phyloP scores from a whole-genome alignment of 2,888 invertebrate genomes.

The Patella pellucida region DNA sequence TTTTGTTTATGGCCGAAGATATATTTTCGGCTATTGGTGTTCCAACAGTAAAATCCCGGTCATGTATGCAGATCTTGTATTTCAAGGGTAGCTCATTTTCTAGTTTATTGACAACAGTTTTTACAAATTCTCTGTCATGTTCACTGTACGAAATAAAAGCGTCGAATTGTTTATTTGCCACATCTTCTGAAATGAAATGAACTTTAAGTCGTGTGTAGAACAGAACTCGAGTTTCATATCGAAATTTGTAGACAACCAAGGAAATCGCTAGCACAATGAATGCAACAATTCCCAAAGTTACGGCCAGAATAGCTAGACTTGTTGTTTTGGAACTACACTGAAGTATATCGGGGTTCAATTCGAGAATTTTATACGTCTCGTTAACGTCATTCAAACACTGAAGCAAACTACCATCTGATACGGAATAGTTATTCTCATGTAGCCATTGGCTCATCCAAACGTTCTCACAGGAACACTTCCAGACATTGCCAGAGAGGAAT shows the following conservation, averaged over 20 bases:
- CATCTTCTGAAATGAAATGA: not conserved
- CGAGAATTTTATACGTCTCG: not conserved
- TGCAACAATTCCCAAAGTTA: not conserved
- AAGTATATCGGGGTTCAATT: not conserved
- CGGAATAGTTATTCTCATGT: not conserved
- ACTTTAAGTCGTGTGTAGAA: not conserved
- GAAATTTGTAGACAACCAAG: not conserved
- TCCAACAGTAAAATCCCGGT: conserved; percentile 13
- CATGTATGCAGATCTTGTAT: conserved; percentile 14
- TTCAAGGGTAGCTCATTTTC: not conserved
- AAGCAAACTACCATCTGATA: not conserved
- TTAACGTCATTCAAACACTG: not conserved
- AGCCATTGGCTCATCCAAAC: conserved; percentile 2
- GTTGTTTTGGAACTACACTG: not conserved
- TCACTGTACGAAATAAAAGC: not conserved
- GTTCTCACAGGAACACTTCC: conserved; percentile 8
- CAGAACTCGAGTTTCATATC: not conserved
- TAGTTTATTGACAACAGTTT: not conserved
- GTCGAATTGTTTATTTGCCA: not conserved
- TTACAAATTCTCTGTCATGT: not conserved
- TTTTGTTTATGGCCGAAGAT: conserved; percentile 5
- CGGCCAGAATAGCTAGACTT: not conserved
- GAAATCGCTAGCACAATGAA: not conserved
- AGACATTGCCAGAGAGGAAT: not conserved
- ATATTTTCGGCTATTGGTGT: conserved; percentile 13